Base-by-base conservation (phyloP, 1,140 invertebrate genomes). In the Brachystomella parvula region DNA sequence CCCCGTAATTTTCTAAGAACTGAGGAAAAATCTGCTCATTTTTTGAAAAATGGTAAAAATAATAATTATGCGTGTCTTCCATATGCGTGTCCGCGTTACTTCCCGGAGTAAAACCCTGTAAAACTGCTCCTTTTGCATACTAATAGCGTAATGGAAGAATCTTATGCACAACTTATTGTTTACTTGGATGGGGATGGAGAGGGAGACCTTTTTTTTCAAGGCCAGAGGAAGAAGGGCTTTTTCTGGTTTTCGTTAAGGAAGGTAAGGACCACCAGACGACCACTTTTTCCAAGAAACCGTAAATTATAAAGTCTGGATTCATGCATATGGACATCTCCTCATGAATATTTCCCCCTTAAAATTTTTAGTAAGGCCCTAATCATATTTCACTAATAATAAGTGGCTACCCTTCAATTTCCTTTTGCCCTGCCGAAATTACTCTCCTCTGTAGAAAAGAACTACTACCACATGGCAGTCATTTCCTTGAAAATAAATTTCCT, bases 311-410 rank as follows among this genome's bases (percentile, higher is more conserved):
- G 49, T 39, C 30, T 53, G n/a, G 26, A 62, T 49, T 61, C 61
- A 56, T 67, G 65, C 65, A 67, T 67, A 67, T 67, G 49, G 35
- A 39, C 35, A 39, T 6, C 6, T 39, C 35, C 49, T 53, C 9
- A 53, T 53, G 49, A 53, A 53, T 53, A 53, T 53, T 53, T 67
- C 63, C 62, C 65, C 47, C 60, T 53, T 19, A 53, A 53, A 53
- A 19, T 53, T 15, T 53, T 53, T 39, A 39, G 35, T 19, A 39
- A 39, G 6, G 35, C 6, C 56, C 58, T 62, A 67, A 67, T 67
- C 65, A 67, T 67, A 67, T 67, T 67, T 67, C 65, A 67, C n/a
- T n/a, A n/a, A n/a, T n/a, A n/a, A n/a, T n/a, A 49, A 33, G 28
- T 24, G 19, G 21, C 47, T 60, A 67, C 65, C 65, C 65, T 67